Evolutionary conservation across 2,888 invertebrate species (phyloP).

Genomic region (Eristalis tenax): DNA sequence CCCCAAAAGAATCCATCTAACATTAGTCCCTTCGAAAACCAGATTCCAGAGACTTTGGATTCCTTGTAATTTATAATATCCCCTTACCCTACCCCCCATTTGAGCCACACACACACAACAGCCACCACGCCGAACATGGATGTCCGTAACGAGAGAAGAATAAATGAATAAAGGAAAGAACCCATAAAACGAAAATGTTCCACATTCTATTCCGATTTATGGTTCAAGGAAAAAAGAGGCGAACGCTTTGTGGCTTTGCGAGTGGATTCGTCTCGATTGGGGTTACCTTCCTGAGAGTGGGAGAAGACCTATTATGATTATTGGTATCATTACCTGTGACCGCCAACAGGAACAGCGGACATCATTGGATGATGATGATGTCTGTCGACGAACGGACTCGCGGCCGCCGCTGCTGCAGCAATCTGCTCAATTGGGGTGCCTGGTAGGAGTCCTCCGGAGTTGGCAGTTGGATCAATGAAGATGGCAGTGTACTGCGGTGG

Average conservation of each 20-base stretch:
- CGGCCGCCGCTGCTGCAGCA: conserved; percentile 62
- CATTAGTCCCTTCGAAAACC: conserved; percentile 25
- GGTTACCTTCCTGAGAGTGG: conserved; percentile 1
- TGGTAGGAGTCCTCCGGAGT: conserved; percentile 47
- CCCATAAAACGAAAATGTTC: conserved; percentile 61
- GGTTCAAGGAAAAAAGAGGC: conserved; percentile 25
- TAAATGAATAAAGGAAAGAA: conserved; percentile 60
- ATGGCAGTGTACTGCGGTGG: conserved; percentile 80
- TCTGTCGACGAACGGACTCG: conserved; percentile 61
- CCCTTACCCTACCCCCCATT: neutral
- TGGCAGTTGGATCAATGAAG: conserved; percentile 75
- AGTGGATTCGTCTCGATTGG: conserved; percentile 14
- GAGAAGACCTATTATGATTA: conserved; percentile 57
- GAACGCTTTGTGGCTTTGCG: conserved; percentile 14
- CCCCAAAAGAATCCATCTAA: conserved; percentile 45
- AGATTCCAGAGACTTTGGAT: conserved; percentile 16
- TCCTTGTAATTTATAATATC: conserved; percentile 58
- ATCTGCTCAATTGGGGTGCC: conserved; percentile 62
- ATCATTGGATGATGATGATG: conserved; percentile 62
- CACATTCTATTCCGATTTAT: conserved; percentile 59
- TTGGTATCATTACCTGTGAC: conserved; percentile 71
- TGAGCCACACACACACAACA: neutral
- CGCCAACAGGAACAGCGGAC: conserved; percentile 57
- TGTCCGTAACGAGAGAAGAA: conserved; percentile 33
- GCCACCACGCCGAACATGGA: neutral